Percentiles rank a stretch among this genome's conserved stretches.
Conservation (phyloP, 2,888 invertebrate species). For the Drosophila sordidula region DNA sequence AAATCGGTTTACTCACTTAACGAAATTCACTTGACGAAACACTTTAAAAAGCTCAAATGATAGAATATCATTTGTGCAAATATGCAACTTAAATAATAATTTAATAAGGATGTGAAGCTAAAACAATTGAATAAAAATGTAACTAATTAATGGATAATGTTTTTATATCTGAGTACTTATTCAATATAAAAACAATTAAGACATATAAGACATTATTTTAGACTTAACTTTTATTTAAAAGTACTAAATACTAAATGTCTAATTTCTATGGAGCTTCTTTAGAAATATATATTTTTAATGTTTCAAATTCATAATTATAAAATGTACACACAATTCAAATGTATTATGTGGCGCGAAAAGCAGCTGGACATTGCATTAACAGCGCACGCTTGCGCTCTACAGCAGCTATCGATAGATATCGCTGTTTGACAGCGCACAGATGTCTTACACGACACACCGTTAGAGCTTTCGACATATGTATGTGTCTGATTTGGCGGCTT, state of each 20-base stretch:
- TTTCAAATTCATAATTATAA: too few species aligned
- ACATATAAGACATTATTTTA: too few species aligned
- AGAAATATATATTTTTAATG: too few species aligned
- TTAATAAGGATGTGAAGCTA: too few species aligned
- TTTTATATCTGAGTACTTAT: too few species aligned
- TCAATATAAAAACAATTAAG: too few species aligned
- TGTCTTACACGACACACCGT: background rate
- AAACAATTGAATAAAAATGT: too few species aligned
- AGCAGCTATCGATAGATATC: background rate
- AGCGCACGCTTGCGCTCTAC: background rate
- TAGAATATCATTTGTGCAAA: background rate
- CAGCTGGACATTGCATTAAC: background rate
- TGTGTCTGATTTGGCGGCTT: background rate
- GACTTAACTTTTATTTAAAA: too few species aligned
- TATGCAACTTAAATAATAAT: too few species aligned
- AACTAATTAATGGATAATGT: too few species aligned
- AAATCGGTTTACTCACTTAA: conserved; percentile 10
- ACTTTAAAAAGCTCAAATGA: background rate
- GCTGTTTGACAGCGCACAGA: background rate
- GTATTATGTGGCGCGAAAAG: background rate
- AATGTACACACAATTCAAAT: background rate
- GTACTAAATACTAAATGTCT: too few species aligned
- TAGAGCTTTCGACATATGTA: background rate
- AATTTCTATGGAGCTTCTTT: too few species aligned
- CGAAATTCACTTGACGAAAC: conserved; percentile 13